Base-by-base conservation (phyloP, 2,888 invertebrate genomes). In the Eupithecia pulchellata region DNA sequence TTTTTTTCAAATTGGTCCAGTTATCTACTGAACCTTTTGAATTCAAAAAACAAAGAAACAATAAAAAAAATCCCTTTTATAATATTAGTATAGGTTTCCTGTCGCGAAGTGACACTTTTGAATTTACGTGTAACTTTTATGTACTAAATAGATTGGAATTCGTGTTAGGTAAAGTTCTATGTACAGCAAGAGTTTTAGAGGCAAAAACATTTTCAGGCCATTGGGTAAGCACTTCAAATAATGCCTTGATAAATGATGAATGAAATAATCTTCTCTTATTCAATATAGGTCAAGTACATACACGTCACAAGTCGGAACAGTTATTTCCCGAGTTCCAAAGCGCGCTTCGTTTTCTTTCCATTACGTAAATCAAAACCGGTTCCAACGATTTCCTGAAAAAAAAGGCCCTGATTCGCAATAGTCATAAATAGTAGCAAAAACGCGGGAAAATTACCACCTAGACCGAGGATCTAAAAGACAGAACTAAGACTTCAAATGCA, bases 361-460 rank as follows among this genome's bases (percentile, higher is more conserved):
- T 71, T 71, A 68, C 64, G 34, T 68, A 62, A 72, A 72, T 72
- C 66, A 64, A 73, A 77, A 66, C 67, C 71, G 27, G 72, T 72
- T 75, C 66, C 61, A 75, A 71, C 71, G 63, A 72, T 74, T 74
- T 72, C 75, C 73, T 52, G 47, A 25, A 61, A 52, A 61, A 52
- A 61, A 17, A 17, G 27, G 34, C 29, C 39, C 36, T 65, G n/a
- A 60, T 60, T 60, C 32, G 20, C 32, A 11, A 30, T n/a, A 1
- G 9, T 20, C 58, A 60, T 32, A n/a, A 58, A 30, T 20, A 2
- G n/a, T n/a, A 0, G 32, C n/a, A 1, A 1, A 57, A 27, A 57
- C 29, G 29, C 27, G 57, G 27, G 5, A 6, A 17, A n/a, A n/a
- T 32, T 13, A 52, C 4, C 25, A 1, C 25, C 2, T 4, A 25